These are phyloP conservation scores for Diabrotica balteata DNA, from an alignment of 2,888 invertebrate species.

Conservation along the genomic window DNA sequence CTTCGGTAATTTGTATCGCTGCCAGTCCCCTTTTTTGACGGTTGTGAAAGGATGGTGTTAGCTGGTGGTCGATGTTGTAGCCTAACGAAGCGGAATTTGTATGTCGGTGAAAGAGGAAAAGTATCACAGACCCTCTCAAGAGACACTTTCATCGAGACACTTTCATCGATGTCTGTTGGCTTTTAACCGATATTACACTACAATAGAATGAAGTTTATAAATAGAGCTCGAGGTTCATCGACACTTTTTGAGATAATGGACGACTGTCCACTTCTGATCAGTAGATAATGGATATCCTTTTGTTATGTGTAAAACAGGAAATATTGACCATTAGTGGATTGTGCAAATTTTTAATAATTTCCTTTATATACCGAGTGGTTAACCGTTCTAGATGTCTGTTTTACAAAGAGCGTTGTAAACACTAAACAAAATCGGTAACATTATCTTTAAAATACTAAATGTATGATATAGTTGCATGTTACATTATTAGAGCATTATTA, in stretches of 20 bases:
- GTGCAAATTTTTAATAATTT: too few relatives aligned
- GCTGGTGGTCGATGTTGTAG: conserved; percentile 26
- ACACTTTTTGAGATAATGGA: conserved; percentile 17
- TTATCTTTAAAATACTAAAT: too few relatives aligned
- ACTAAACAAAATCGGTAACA: too few relatives aligned
- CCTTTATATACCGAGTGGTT: too few relatives aligned
- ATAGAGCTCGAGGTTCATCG: conserved; percentile 18
- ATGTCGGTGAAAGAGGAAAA: conserved; percentile 25
- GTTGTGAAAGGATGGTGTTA: conserved; percentile 21
- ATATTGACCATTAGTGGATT: too few relatives aligned
- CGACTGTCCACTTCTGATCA: conserved; percentile 9
- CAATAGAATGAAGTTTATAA: conserved; percentile 14
- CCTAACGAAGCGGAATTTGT: conserved; percentile 27
- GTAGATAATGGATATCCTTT: conserved; percentile 2
- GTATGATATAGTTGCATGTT: too few relatives aligned
- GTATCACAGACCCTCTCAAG: conserved; percentile 16
- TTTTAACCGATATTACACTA: conserved; percentile 16
- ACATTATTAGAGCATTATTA: too few relatives aligned
- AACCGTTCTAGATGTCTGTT: too few relatives aligned
- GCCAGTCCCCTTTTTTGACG: conserved; percentile 14
- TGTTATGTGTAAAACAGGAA: conserved; percentile 2
- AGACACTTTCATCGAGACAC: conserved; percentile 21
- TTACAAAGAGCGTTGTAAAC: too few relatives aligned
- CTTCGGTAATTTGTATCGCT: conserved; percentile 21
- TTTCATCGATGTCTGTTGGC: conserved; percentile 16